Evolutionary conservation across 2,797 vertebrate species (phyloP).

Genomic region (Pelobates cultripes): DNA sequence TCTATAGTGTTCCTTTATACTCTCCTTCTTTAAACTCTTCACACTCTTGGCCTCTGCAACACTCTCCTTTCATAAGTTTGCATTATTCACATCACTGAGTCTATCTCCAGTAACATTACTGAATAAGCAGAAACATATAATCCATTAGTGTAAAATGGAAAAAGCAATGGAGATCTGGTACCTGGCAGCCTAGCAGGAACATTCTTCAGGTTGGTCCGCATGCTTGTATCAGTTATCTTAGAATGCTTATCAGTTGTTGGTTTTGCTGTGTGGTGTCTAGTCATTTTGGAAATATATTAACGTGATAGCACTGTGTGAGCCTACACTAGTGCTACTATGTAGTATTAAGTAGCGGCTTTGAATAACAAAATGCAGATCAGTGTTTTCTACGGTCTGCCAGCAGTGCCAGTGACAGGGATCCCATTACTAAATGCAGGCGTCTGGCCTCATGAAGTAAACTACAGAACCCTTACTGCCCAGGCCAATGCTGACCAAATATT

Average conservation of each 20-base stretch:
- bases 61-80: neutral
- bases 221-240: conserved; percentile 23
- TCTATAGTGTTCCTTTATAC: too few relatives aligned
- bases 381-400: neutral
- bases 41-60: too few relatives aligned
- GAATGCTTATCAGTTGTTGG: conserved; percentile 5
- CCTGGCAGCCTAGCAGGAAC: conserved; percentile 15
- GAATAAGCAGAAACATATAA: conserved; percentile 2
- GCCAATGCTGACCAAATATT: conserved; percentile 32
- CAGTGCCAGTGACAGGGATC: conserved; percentile 15
- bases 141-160: conserved; percentile 2
- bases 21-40: too few relatives aligned
- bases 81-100: neutral
- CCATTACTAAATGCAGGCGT: conserved; percentile 1
- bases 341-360: conserved; percentile 25
- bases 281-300: conserved; percentile 7
- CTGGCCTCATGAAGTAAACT: conserved; percentile 11
- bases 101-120: neutral
- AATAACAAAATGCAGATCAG: conserved; percentile 19
- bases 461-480: neutral
- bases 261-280: neutral
- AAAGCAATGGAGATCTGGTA: neutral
- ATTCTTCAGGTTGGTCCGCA: neutral
- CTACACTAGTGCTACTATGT: neutral
- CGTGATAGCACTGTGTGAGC: conserved; percentile 5